Evolutionary conservation across 2,888 invertebrate species (phyloP), one percentile per base, ranked within the genome.

Genomic region (Lathronympha strigana): DNA sequence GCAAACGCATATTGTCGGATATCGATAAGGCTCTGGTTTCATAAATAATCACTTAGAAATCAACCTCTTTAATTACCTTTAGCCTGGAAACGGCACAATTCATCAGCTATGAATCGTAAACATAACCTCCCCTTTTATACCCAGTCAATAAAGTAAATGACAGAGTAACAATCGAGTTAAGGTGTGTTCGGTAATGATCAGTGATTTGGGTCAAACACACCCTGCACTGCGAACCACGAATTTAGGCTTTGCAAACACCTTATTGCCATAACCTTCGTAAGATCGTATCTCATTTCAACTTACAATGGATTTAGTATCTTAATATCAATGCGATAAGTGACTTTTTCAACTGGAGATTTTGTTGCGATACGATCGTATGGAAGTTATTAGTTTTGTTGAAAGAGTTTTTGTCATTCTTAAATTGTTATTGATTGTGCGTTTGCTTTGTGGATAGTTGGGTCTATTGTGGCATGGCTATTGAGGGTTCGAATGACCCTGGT

Each of bases 151-250:
- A 38, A 51, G 9, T 25, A 51, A 64, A 58, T 58, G 50, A 51
- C 36, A 33, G 57, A 25, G 58, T 64, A 64, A 58, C 58, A 43
- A 25, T 63, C 43, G 43, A 11, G 51, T 47, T 6, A 64, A 61
- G 68, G 68, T 53, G 68, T 68, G 67, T 55, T 43, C 55, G 33
- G 23, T 51, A 50, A 6, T n/a, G n/a, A n/a, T n/a, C 36, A 23
- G 15, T 55, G 33, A 67, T 67, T 68, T 63, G 38, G 67, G 67
- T 68, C 67, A 62, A 58, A 61, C 53, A 45, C 53, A 58, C 33
- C 58, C 53, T 53, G 45, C 50, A 33, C 23, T 28, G n/a, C 23
- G 23, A 25, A 13, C 15, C 5, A 49, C 28, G 45, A 23, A 45
- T 60, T 64, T 60, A 51, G 51, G 43, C 45, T 62, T 45, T n/a